Evolutionary conservation across 2,888 invertebrate species (phyloP).

Genomic region (Neoascia interrupta): DNA sequence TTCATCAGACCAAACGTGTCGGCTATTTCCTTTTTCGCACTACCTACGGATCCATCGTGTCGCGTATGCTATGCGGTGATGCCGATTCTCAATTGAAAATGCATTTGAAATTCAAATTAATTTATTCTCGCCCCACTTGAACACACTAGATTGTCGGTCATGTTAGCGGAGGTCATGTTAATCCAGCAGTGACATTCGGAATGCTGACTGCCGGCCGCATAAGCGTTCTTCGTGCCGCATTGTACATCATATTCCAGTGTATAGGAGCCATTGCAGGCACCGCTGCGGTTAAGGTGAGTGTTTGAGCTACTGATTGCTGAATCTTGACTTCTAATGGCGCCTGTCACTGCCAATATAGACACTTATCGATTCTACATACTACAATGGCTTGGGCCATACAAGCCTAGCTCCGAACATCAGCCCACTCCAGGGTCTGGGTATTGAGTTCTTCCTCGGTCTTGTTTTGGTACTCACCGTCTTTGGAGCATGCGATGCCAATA

Average conservation of each 20-base stretch:
- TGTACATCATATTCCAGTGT: conserved; percentile 91
- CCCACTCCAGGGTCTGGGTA: conserved; percentile 90
- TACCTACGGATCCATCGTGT: no score
- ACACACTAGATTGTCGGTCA: conserved; percentile 88
- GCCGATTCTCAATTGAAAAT: conserved; percentile 50
- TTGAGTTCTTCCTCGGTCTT: conserved; percentile 94
- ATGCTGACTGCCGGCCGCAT: conserved; percentile 90
- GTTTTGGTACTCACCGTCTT: conserved; percentile 94
- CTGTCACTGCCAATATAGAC: conserved; percentile 81
- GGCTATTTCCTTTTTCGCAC: conserved; percentile 19
- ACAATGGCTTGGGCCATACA: conserved; percentile 86
- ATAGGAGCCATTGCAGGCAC: conserved; percentile 91
- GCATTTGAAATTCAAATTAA: conserved; percentile 65
- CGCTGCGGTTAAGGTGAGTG: conserved; percentile 84
- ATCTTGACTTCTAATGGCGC: conserved; percentile 2
- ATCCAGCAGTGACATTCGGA: conserved; percentile 94
- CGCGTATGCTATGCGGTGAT: not conserved
- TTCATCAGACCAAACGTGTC: not conserved
- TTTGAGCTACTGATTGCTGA: not conserved
- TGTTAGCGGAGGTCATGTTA: conserved; percentile 94
- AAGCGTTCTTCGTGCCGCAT: conserved; percentile 85
- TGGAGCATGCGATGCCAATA: conserved; percentile 83
- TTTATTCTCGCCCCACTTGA: conserved; percentile 59
- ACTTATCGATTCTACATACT: conserved; percentile 84
- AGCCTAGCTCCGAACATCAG: conserved; percentile 83